Evolutionary conservation across 2,888 invertebrate species (phyloP), one percentile per base, ranked within the genome.

Genomic region (Dinocampus coccinellae): DNA sequence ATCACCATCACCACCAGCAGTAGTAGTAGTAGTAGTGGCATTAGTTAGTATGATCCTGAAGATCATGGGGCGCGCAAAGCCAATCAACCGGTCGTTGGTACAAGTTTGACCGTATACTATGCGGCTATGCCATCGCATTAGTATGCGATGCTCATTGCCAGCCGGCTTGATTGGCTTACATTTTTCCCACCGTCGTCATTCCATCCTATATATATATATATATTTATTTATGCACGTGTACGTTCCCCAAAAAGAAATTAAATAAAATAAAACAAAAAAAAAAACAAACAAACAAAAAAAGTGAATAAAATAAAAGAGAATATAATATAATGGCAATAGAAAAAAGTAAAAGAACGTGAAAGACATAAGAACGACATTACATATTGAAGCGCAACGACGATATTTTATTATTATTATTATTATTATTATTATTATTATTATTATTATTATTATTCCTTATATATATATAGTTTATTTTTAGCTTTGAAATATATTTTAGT

Each of bases 111-210:
- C 70, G 62, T 29, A 29, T 29, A 29, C 3, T 29, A 29, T 29
- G 29, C 29, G 29, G 29, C 7, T 7, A 7, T 58, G 63, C 36
- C 57, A 63, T 74, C 64, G 70, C 76, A 76, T 76, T 76, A 75
- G 72, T 76, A 75, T 76, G 73, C 76, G 73, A 74, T 76, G 71
- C 76, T 76, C 76, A 76, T 76, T 76, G 74, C 73, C 63, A 64
- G 70, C 69, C 70, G 61, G 57, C 71, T 76, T 76, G 74, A 76
- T 76, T 76, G 76, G 74, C 76, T 76, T 74, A 76, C 74, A 74
- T 71, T 74, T 76, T 73, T 74, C 63, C 47, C 73, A 64, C 66
- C 60, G 57, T 29, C 70, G 58, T 53, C 22, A 34, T 33, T 34
- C 65, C 53, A 58, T 60, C 13, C 10, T 20, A 36, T 33, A 24